These are phyloP conservation scores for Caenorhabditis doughertyi DNA, from an alignment of 2,888 invertebrate genomes.

Conservation along the genomic window DNA sequence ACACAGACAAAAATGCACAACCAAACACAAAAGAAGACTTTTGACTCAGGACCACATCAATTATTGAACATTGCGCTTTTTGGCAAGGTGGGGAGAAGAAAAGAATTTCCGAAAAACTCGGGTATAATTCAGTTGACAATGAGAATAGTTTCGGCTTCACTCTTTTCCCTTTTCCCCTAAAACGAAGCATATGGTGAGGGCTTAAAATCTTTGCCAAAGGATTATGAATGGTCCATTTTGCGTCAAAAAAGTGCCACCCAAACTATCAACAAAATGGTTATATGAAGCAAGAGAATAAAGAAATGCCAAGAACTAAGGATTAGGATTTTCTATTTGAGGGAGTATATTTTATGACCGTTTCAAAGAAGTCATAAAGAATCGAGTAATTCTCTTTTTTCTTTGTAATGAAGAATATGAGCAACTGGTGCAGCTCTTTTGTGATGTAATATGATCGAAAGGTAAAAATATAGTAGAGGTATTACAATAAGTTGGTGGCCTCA, in stretches of 20 bases:
- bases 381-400: background rate
- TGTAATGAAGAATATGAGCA: background rate
- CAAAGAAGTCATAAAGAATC: constrained; percentile 27
- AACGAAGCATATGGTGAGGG: constrained; percentile 42
- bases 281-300: background rate
- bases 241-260: background rate
- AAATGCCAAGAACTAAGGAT: constrained; percentile 24
- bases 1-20: constrained; percentile 16
- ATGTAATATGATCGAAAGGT: constrained; percentile 37
- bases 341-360: constrained; percentile 33
- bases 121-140: constrained; percentile 61
- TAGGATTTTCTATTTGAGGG: background rate
- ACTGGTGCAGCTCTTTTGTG: constrained; percentile 21
- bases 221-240: constrained; percentile 40
- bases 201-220: constrained; percentile 60
- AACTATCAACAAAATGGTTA: constrained; percentile 36
- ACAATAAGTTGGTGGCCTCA: constrained; percentile 34
- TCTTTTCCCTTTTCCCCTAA: background rate
- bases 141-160: constrained; percentile 40
- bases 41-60: constrained; percentile 62
- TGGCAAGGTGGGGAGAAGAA: constrained; percentile 55
- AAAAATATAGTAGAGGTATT: constrained; percentile 52
- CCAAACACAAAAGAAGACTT: constrained; percentile 59
- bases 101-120: constrained; percentile 58
- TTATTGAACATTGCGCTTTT: constrained; percentile 67